Evolutionary conservation across 2,888 invertebrate genomes (phyloP).

Genomic region (Eupithecia insigniata): DNA sequence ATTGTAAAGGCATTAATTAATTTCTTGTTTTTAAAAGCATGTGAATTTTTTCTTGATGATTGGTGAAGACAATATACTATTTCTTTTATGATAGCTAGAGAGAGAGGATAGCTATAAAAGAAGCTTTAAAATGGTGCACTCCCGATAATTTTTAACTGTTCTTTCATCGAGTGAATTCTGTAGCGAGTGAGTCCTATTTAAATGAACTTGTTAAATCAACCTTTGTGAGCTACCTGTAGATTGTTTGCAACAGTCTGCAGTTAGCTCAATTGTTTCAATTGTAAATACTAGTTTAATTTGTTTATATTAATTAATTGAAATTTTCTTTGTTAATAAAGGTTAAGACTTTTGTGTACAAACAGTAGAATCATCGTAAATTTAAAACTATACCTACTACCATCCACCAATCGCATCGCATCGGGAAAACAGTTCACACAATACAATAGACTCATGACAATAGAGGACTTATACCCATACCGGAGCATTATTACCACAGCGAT

Average conservation of each 20-base stretch:
- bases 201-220: background rate
- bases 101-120: background rate
- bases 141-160: too few relatives aligned
- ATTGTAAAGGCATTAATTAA: background rate
- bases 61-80: background rate
- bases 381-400: background rate
- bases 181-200: background rate
- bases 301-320: too few relatives aligned
- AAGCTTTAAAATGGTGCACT: too few relatives aligned
- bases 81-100: background rate
- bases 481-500: conserved; percentile 16
- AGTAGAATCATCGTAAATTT: background rate
- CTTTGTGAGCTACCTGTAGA: too few relatives aligned
- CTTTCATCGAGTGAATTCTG: background rate
- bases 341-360: background rate
- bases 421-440: conserved; percentile 28
- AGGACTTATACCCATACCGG: conserved; percentile 41
- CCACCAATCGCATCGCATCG: background rate
- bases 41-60: background rate
- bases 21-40: background rate
- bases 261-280: too few relatives aligned
- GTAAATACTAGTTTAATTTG: too few relatives aligned
- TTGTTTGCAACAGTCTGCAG: too few relatives aligned
- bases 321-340: too few relatives aligned
- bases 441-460: conserved; percentile 53